Evolutionary conservation across 2,797 vertebrate species (phyloP).

Genomic region (Periparus ater): DNA sequence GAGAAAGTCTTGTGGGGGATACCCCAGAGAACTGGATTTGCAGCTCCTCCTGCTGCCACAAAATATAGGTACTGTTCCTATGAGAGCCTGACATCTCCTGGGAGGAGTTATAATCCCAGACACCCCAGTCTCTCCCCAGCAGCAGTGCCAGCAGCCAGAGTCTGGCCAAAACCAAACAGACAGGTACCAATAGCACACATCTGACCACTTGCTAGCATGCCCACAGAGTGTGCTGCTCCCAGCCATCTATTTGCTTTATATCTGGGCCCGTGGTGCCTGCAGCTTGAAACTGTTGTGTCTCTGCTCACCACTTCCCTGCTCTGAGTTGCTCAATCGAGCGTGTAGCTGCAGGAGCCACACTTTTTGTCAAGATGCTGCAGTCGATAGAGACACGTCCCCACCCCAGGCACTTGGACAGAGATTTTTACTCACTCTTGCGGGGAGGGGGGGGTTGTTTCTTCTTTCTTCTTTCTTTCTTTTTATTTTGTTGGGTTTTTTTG

Average conservation of each 20-base stretch:
- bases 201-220: background rate
- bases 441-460: background rate
- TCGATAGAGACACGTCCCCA: background rate
- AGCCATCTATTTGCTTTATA: background rate
- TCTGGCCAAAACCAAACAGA: background rate
- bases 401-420: background rate
- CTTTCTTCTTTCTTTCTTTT: background rate
- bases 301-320: background rate
- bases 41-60: background rate
- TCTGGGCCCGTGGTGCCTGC: background rate
- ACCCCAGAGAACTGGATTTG: background rate
- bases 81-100: background rate
- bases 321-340: background rate
- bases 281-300: background rate
- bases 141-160: background rate
- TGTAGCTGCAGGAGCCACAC: background rate
- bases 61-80: background rate
- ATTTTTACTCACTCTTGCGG: background rate
- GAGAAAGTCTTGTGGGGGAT: background rate
- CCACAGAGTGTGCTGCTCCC: background rate
- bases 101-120: background rate
- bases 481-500: too few relatives aligned
- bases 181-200: background rate
- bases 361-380: background rate
- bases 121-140: background rate